A percentile compares a stretch with the other conserved stretches of the same genome.
Evolutionary conservation across 2,797 vertebrate species (phyloP).

Genomic region (Tapirus indicus): DNA sequence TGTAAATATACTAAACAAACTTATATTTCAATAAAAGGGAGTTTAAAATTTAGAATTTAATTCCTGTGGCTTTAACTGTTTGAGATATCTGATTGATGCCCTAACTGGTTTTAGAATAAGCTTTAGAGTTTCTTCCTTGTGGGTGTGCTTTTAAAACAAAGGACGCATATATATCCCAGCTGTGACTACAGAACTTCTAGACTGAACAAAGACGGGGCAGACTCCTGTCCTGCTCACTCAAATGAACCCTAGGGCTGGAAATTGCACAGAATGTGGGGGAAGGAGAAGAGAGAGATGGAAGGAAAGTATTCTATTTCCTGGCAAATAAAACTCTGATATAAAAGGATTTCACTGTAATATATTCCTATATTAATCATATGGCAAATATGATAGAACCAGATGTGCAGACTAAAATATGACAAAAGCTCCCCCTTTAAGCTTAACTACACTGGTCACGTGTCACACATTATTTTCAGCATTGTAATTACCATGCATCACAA

Average conservation of each 20-base stretch:
- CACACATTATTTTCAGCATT: not conserved
- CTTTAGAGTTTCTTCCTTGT: not conserved
- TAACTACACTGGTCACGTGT: not conserved
- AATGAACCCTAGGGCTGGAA: not conserved
- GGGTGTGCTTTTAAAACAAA: conserved; percentile 69
- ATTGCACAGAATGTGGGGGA: not conserved
- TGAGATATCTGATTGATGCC: not conserved
- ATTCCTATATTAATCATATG: conserved; percentile 69
- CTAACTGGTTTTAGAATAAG: conserved; percentile 14
- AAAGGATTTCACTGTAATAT: conserved; percentile 49
- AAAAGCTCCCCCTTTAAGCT: conserved; percentile 16
- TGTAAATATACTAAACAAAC: conserved; percentile 90
- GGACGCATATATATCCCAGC: not conserved
- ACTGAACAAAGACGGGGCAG: conserved; percentile 38
- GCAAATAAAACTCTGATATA: conserved; percentile 65
- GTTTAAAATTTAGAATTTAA: conserved; percentile 82
- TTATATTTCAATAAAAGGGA: conserved; percentile 90
- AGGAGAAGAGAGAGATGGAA: not conserved
- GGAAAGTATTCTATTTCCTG: conserved; percentile 61
- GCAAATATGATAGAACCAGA: not conserved
- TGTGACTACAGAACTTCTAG: not conserved
- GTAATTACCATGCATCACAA: not conserved
- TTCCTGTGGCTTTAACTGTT: conserved; percentile 52
- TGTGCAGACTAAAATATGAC: conserved; percentile 47
- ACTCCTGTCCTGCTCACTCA: conserved; percentile 15